phyloP scores from a whole-genome alignment of 2,888 invertebrate genomes.

The Rhopalosiphum nymphaeae region DNA sequence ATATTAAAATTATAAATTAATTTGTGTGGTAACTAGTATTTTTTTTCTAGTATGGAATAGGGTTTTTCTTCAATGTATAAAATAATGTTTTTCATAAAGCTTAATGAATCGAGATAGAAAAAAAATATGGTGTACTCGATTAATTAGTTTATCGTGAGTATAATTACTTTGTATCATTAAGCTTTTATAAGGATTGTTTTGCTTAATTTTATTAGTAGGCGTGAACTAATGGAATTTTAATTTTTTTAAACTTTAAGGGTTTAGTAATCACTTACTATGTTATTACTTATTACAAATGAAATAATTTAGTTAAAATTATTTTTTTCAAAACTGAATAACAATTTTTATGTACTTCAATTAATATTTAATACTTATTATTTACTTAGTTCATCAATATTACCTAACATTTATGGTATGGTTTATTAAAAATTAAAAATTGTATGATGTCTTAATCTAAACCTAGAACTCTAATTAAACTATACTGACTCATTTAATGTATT shows the following conservation, averaged over 20 bases:
- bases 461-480: background rate
- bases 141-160: constrained; percentile 30
- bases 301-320: background rate
- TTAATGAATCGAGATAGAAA: constrained; percentile 16
- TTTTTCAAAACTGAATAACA: background rate
- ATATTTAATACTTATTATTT: background rate
- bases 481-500: background rate
- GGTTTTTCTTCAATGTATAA: background rate
- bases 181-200: constrained; percentile 15
- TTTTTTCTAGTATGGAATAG: background rate
- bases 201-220: constrained; percentile 26
- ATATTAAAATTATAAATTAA: background rate
- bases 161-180: constrained; percentile 31
- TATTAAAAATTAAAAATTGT: background rate
- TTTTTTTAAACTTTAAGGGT: background rate
- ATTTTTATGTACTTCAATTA: background rate
- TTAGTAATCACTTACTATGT: background rate
- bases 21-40: background rate
- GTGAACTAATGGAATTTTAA: constrained; percentile 3
- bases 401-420: background rate
- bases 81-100: background rate
- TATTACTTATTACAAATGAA: background rate
- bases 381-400: background rate
- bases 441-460: background rate
- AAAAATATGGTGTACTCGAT: constrained; percentile 18